Evolutionary conservation across 2,113 vertebrate species (phyloP).

Genomic region (Antechinus flavipes): DNA sequence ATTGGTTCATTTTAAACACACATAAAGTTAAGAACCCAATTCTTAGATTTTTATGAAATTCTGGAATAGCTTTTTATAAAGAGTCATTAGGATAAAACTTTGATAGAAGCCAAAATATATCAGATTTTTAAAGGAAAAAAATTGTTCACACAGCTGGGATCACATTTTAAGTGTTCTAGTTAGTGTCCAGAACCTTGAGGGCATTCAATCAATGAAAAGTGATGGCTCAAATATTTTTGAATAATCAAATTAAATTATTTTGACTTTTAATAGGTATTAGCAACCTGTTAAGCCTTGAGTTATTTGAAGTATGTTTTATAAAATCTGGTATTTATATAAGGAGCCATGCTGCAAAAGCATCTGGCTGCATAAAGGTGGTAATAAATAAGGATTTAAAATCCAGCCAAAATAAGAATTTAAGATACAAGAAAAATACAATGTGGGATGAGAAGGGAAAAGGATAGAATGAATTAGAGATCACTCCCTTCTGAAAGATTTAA

Average conservation of each 20-base stretch:
- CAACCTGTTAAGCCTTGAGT: background rate
- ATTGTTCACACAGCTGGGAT: background rate
- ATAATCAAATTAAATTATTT: background rate
- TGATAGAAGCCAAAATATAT: background rate
- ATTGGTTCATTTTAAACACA: background rate
- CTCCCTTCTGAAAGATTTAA: background rate
- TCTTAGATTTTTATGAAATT: background rate
- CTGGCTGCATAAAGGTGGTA: background rate
- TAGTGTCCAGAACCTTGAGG: background rate
- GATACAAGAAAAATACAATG: slow-evolving; percentile 29
- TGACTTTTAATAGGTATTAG: background rate
- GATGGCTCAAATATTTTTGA: slow-evolving; percentile 4
- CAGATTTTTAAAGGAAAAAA: background rate
- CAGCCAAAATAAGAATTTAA: background rate
- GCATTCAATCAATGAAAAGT: slow-evolving; percentile 30
- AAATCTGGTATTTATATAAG: background rate
- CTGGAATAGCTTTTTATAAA: background rate
- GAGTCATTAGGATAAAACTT: background rate
- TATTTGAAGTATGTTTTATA: slow-evolving; percentile 31
- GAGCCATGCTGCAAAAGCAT: background rate
- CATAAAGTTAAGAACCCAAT: background rate
- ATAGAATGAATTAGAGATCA: background rate
- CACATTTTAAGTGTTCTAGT: slow-evolving; percentile 22
- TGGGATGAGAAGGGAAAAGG: background rate
- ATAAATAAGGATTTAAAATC: too few relatives aligned